Conservation (phyloP, 2,888 invertebrate genomes). For the Mimas tiliae region DNA sequence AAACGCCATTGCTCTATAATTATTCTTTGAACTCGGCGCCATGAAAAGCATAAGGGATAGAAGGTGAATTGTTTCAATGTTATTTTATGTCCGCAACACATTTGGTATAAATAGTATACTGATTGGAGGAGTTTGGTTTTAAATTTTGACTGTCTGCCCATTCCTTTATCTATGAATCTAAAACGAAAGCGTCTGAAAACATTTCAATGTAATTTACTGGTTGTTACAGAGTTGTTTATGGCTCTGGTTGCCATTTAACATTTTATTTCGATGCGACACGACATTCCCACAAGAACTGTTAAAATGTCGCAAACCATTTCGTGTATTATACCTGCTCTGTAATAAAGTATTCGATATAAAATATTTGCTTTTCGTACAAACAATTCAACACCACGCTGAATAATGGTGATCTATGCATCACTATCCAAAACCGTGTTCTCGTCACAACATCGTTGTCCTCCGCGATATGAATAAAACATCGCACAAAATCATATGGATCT, state of each 20-base stretch:
- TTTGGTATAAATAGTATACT: neutral
- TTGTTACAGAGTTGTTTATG: constrained; percentile 19
- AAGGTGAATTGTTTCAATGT: constrained; percentile 12
- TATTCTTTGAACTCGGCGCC: constrained; percentile 11
- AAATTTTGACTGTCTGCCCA: constrained; percentile 9
- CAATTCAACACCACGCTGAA: constrained; percentile 39
- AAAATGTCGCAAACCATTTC: constrained; percentile 17
- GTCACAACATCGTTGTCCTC: constrained; percentile 68
- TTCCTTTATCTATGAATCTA: constrained; percentile 13
- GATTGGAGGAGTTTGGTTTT: neutral
- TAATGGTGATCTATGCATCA: constrained; percentile 65
- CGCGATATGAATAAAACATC: constrained; percentile 75
- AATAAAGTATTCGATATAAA: constrained; percentile 16
- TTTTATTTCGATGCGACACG: constrained; percentile 22
- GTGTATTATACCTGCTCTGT: constrained; percentile 1
- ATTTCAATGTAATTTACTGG: constrained; percentile 19
- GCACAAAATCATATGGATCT: constrained; percentile 58
- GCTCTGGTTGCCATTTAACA: constrained; percentile 20
- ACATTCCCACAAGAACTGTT: constrained; percentile 18
- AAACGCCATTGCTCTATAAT: constrained; percentile 17
- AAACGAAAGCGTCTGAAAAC: constrained; percentile 7
- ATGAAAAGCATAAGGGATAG: constrained; percentile 10
- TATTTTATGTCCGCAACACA: constrained; percentile 16
- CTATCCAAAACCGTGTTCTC: constrained; percentile 58
- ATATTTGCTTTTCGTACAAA: constrained; percentile 1